Conservation (phyloP, 2,888 invertebrate species). For the Thereva nobilitata region DNA sequence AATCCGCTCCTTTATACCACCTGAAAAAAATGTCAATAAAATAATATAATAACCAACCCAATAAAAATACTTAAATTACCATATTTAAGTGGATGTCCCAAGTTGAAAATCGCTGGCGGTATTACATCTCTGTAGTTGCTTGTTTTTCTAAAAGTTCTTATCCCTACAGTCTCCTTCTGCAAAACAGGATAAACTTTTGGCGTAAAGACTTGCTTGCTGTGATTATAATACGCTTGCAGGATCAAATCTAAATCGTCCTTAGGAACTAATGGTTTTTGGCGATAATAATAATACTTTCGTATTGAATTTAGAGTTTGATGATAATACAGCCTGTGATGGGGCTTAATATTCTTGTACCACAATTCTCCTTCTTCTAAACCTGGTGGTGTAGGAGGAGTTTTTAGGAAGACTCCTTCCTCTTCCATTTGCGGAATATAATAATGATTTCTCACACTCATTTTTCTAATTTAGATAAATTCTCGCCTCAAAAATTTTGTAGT, state of each 20-base stretch:
- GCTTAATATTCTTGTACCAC: conserved; percentile 55
- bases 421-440: conserved; percentile 57
- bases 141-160: conserved; percentile 69
- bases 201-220: conserved; percentile 67
- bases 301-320: conserved; percentile 63
- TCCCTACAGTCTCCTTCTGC: conserved; percentile 70
- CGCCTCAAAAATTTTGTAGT: not conserved
- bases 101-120: conserved; percentile 45
- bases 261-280: conserved; percentile 57
- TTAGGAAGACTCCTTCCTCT: conserved; percentile 59
- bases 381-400: conserved; percentile 52
- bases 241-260: conserved; percentile 71
- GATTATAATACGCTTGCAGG: conserved; percentile 69
- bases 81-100: conserved; percentile 60
- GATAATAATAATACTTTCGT: conserved; percentile 58
- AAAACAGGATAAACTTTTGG: conserved; percentile 66
- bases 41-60: not conserved
- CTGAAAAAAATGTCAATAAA: conserved; percentile 48
- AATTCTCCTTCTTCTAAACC: conserved; percentile 43
- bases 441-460: conserved; percentile 49
- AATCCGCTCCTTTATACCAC: conserved; percentile 66
- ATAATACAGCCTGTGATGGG: conserved; percentile 59
- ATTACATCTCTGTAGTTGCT: conserved; percentile 62
- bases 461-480: conserved; percentile 40
- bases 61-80: conserved; percentile 45